phyloP scores from a whole-genome alignment of 2,797 vertebrate species.

The Hydrolagus colliei region DNA sequence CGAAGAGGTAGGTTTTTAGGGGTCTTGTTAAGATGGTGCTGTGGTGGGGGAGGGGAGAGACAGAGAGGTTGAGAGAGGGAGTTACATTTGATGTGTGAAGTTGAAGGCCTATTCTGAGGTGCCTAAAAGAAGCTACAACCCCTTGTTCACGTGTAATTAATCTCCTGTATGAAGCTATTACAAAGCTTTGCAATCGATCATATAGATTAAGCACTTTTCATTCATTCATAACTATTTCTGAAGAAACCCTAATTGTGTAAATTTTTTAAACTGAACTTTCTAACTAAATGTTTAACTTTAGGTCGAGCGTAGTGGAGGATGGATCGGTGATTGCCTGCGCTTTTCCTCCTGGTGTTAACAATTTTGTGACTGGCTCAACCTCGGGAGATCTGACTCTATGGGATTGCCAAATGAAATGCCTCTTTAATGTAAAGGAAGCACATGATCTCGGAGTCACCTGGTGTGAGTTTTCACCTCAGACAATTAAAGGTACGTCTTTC shows the following conservation, averaged over 20 bases:
- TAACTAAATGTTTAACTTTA: conserved; percentile 45
- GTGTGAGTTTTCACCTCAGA: conserved; percentile 73
- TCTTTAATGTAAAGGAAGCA: conserved; percentile 72
- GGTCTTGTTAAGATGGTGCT: no score
- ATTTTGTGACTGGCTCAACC: conserved; percentile 82
- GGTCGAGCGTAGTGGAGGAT: conserved; percentile 68
- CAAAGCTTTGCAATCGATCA: background rate
- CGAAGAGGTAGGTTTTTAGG: no score
- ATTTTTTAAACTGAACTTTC: background rate
- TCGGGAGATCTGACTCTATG: conserved; percentile 84
- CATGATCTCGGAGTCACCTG: conserved; percentile 89
- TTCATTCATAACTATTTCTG: background rate
- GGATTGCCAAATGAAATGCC: conserved; percentile 76
- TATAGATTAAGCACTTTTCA: background rate
- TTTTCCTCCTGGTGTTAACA: conserved; percentile 73
- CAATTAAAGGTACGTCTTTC: conserved; percentile 34
- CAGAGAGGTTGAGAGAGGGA: no score
- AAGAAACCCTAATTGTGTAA: background rate
- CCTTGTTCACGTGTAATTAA: no score
- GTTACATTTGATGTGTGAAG: no score
- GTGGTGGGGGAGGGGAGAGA: no score
- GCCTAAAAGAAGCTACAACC: no score
- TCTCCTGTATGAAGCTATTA: background rate
- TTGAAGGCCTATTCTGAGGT: no score
- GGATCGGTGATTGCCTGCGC: conserved; percentile 81